Evolutionary conservation across 2,113 vertebrate species (phyloP), one percentile per base, ranked within the genome.

Genomic region (Platichthys flesus): DNA sequence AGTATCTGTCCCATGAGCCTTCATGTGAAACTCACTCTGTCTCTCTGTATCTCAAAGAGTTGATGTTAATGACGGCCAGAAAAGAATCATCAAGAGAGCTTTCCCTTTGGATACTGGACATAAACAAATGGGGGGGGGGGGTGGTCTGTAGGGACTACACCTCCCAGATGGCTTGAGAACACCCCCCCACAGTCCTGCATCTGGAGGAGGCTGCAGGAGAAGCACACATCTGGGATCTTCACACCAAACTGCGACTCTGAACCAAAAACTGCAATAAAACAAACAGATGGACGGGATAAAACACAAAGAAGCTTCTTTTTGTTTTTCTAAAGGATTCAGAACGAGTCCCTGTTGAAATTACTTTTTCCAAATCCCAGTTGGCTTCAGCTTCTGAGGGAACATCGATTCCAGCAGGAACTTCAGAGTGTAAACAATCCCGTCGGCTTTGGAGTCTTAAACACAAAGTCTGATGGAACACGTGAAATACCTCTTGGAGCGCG

Each of bases 141-240:
- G 6, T 20, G 16, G 61, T 54, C 69, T 35, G n/a, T 4, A 9
- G 73, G 73, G 62, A 73, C 71, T n/a, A 6, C 49, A 31, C 57
- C 60, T 62, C 61, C 81, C 26, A 65, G 57, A 47, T 54, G 66
- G 21, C 12, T 2, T 5, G 28, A 31, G 28, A 31, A 31, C 28
- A 31, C 28, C 18, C 51, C 35, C 68, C 62, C 47, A 35, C 3
- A 57, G 37, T 58, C 71, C 78, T 51, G 58, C 87, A 86, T 75
- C 79, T 83, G 79, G 70, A 73, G 23, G 49, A 75, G 60, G 55
- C 79, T 83, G 79, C 66, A 73, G 23, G 49, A 75, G 63, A 47
- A 77, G 18, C 4, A 1, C 45, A 55, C 76, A 51, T 72, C 76
- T 71, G 81, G 76, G 72, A 69, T 77, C n/a, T 65, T 37, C 70